These are phyloP conservation scores for Antedon mediterranea DNA, from an alignment of 53 echinoderm and acorn worm genomes.

Conservation along the genomic window DNA sequence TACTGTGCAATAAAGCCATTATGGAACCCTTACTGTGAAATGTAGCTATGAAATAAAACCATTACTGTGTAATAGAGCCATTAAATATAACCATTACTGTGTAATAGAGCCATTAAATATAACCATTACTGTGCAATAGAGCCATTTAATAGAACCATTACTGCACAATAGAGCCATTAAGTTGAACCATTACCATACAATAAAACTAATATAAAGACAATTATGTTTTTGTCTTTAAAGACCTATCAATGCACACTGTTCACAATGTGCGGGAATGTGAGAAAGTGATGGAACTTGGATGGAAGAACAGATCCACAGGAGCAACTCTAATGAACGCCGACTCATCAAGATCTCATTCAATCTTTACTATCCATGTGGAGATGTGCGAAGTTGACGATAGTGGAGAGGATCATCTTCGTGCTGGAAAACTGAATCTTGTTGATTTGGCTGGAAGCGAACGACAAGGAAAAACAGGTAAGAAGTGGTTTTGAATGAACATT, in stretches of 20 bases:
- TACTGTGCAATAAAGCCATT: no score
- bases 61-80: no score
- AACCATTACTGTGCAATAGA: no score
- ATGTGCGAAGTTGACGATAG: constrained; percentile 71
- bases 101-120: no score
- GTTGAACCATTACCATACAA: no score
- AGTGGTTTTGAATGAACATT: background rate
- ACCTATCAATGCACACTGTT: constrained; percentile 81
- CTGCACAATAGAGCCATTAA: no score
- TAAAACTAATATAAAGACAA: no score
- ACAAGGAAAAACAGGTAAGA: constrained; percentile 82
- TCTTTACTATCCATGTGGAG: constrained; percentile 99
- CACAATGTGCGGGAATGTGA: constrained; percentile 87
- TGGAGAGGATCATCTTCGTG: constrained; percentile 72
- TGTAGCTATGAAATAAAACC: no score
- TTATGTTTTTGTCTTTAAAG: constrained; percentile 10
- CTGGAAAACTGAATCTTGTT: constrained; percentile 89
- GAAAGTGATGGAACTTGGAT: constrained; percentile 70
- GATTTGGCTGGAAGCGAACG: constrained; percentile 97
- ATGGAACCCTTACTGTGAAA: no score
- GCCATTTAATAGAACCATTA: no score
- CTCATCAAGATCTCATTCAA: constrained; percentile 94
- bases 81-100: no score
- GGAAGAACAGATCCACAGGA: constrained; percentile 90
- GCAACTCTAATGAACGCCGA: constrained; percentile 94